These are phyloP conservation scores for Phrynocephalus versicolor DNA, from an alignment of 2,113 vertebrate species.

Conservation along the genomic window DNA sequence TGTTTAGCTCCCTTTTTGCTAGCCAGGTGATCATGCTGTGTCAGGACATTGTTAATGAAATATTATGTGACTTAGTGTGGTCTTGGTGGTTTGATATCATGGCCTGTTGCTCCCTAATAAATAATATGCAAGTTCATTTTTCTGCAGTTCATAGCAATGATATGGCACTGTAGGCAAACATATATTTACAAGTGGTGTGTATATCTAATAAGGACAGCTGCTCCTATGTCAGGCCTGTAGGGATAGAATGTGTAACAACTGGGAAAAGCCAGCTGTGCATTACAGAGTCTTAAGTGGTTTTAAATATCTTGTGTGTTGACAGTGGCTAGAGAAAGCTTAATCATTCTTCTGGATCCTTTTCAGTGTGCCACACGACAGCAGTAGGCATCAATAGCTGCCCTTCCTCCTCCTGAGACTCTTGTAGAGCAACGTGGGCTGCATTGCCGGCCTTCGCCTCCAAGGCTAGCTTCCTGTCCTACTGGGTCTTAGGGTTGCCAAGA, in stretches of 20 bases:
- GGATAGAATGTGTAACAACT: background rate
- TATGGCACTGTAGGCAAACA: background rate
- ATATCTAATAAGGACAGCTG: slow-evolving; percentile 9
- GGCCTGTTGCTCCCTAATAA: slow-evolving; percentile 24
- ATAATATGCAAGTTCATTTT: slow-evolving; percentile 13
- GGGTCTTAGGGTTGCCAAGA: too few relatives aligned
- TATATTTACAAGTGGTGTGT: background rate
- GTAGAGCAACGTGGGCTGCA: too few relatives aligned
- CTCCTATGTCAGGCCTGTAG: background rate
- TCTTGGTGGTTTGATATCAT: slow-evolving; percentile 28
- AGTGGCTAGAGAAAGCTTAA: background rate
- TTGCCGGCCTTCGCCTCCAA: too few relatives aligned
- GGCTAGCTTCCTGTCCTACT: too few relatives aligned
- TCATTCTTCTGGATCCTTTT: background rate
- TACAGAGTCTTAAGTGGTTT: background rate
- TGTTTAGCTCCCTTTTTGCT: slow-evolving; percentile 69
- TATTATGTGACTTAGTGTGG: slow-evolving; percentile 9
- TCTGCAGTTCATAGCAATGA: background rate
- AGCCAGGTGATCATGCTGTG: slow-evolving; percentile 19
- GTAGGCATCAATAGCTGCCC: too few relatives aligned
- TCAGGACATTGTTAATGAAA: slow-evolving; percentile 44
- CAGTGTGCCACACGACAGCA: too few relatives aligned
- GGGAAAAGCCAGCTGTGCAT: background rate
- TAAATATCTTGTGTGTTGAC: background rate
- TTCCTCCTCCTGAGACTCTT: too few relatives aligned